A percentile compares a stretch with the other conserved stretches of the same genome.
phyloP scores from a whole-genome alignment of 2,888 invertebrate genomes.

The Helobdella robusta region DNA sequence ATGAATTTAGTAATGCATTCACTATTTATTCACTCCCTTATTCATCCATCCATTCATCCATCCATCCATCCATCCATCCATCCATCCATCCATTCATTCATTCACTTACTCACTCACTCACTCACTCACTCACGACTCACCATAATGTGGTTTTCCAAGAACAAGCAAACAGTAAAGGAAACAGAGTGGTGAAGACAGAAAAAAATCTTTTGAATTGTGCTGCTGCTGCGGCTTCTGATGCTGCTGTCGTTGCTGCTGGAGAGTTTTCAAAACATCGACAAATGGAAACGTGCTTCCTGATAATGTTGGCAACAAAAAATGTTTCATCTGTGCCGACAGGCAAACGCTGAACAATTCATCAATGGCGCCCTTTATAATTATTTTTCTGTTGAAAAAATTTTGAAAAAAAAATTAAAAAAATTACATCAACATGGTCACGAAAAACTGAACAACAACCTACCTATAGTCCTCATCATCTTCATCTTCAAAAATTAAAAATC shows the following conservation, averaged over 20 bases:
- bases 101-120: background rate
- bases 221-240: background rate
- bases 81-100: background rate
- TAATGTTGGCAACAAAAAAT: background rate
- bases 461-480: background rate
- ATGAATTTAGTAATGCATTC: too few relatives aligned
- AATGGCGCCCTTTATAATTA: background rate
- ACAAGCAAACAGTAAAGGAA: constrained; percentile 62
- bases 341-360: background rate
- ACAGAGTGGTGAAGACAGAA: constrained; percentile 51
- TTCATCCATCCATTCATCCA: too few relatives aligned
- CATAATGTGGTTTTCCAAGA: constrained; percentile 60
- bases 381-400: background rate
- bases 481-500: background rate
- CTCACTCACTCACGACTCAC: constrained; percentile 52
- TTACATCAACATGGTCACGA: background rate
- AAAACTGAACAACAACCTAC: background rate
- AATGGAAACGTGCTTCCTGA: background rate
- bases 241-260: background rate
- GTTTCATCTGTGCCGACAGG: background rate
- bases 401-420: background rate
- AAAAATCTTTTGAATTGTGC: background rate
- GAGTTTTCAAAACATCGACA: background rate
- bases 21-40: too few relatives aligned
- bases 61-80: too few relatives aligned